A percentile compares a stretch with the other conserved stretches of the same genome.
phyloP scores from a whole-genome alignment of 2,797 vertebrate species.

The Buceros bicornis region DNA sequence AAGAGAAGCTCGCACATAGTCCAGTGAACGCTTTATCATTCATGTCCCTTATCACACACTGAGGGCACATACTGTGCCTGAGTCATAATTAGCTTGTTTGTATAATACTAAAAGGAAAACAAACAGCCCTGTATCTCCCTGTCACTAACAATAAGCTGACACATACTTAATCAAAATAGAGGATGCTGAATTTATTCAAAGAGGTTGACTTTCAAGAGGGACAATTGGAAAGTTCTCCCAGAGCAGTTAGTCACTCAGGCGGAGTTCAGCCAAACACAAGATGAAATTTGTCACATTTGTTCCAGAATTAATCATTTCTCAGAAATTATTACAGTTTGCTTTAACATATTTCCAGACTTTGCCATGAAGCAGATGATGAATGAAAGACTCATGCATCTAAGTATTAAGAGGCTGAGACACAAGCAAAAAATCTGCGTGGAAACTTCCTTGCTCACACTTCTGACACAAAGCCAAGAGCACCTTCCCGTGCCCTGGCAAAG shows the following conservation, averaged over 20 bases:
- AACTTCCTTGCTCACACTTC: neutral
- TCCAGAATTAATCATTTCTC: conserved; percentile 48
- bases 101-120: conserved; percentile 73
- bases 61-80: conserved; percentile 17
- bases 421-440: neutral
- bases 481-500: conserved; percentile 19
- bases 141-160: conserved; percentile 72
- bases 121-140: conserved; percentile 67
- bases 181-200: conserved; percentile 68
- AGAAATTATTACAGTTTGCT: neutral
- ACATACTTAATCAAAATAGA: conserved; percentile 75
- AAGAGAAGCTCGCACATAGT: neutral
- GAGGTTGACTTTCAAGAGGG: conserved; percentile 44
- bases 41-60: neutral
- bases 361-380: neutral
- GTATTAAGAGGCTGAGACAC: neutral
- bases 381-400: neutral
- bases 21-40: conserved; percentile 49
- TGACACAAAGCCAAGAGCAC: conserved; percentile 18
- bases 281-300: conserved; percentile 29
- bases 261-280: conserved; percentile 41
- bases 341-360: conserved; percentile 1
- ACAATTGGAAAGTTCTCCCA: conserved; percentile 35
- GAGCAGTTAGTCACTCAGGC: conserved; percentile 52
- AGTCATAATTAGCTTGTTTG: conserved; percentile 82